phyloP scores from a whole-genome alignment of 2,888 invertebrate genomes.

The Pocota personata region DNA sequence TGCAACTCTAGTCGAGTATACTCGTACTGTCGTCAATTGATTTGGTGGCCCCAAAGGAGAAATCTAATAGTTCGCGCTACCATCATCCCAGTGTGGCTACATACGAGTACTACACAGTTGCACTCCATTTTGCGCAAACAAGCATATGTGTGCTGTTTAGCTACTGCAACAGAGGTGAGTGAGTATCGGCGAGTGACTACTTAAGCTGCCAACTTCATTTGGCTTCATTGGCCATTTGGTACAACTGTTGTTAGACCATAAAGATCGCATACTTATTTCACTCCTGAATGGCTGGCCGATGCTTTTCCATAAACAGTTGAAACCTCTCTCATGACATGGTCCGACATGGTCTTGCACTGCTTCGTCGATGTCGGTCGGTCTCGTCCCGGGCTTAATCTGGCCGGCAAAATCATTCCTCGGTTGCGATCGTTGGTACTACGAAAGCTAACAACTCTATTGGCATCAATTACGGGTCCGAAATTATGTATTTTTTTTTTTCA shows the following conservation, averaged over 20 bases:
- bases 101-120: slow-evolving; percentile 2
- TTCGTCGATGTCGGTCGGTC: neutral
- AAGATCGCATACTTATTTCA: slow-evolving; percentile 63
- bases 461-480: slow-evolving; percentile 69
- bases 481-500: slow-evolving; percentile 32
- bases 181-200: slow-evolving; percentile 58
- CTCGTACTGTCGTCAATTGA: slow-evolving; percentile 38
- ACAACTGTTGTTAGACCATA: slow-evolving; percentile 70
- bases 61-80: slow-evolving; percentile 38
- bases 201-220: slow-evolving; percentile 70
- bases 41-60: slow-evolving; percentile 68
- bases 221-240: slow-evolving; percentile 56
- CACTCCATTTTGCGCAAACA: slow-evolving; percentile 57
- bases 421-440: slow-evolving; percentile 47
- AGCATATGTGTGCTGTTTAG: slow-evolving; percentile 9
- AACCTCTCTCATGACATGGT: slow-evolving; percentile 69
- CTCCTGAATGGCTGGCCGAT: slow-evolving; percentile 19
- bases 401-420: slow-evolving; percentile 43
- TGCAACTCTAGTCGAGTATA: neutral
- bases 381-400: slow-evolving; percentile 62
- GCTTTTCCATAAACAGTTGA: slow-evolving; percentile 65
- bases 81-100: slow-evolving; percentile 12
- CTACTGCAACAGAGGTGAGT: slow-evolving; percentile 16
- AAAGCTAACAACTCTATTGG: slow-evolving; percentile 74
- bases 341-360: slow-evolving; percentile 67